Conservation (phyloP, 53 echinoderm and acorn worm genomes). For the Temnopleurus reevesii region DNA sequence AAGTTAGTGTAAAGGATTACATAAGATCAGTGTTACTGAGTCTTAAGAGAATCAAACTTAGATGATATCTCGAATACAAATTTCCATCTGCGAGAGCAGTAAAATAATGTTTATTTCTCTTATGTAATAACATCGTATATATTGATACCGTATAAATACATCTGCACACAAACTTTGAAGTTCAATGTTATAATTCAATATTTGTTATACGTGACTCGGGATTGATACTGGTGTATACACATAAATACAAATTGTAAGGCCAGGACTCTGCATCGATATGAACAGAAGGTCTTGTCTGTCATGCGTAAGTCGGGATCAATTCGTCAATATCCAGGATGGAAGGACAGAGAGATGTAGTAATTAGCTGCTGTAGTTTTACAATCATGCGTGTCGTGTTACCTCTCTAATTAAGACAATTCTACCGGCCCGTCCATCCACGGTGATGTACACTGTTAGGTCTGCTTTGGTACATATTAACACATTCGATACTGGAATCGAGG, state of each 20-base stretch:
- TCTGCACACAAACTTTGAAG: no score
- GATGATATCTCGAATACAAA: no score
- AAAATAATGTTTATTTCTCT: background rate
- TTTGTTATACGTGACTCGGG: background rate
- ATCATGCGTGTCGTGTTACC: background rate
- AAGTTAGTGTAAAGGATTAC: no score
- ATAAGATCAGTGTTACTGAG: no score
- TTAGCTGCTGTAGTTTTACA: background rate
- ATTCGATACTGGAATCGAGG: background rate
- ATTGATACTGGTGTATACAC: background rate
- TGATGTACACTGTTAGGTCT: background rate
- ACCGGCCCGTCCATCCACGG: background rate
- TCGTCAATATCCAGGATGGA: background rate
- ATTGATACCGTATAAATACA: background rate
- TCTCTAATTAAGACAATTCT: background rate
- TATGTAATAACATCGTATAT: background rate
- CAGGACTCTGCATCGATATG: background rate
- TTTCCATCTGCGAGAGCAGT: background rate
- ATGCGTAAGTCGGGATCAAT: constrained; percentile 35
- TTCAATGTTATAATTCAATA: no score
- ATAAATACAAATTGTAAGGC: background rate
- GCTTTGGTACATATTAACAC: background rate
- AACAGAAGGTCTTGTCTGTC: constrained; percentile 38
- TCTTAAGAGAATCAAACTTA: no score
- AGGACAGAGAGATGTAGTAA: background rate